phyloP scores from a whole-genome alignment of 2,113 vertebrate genomes.

The Ictidomys tridecemlineatus region DNA sequence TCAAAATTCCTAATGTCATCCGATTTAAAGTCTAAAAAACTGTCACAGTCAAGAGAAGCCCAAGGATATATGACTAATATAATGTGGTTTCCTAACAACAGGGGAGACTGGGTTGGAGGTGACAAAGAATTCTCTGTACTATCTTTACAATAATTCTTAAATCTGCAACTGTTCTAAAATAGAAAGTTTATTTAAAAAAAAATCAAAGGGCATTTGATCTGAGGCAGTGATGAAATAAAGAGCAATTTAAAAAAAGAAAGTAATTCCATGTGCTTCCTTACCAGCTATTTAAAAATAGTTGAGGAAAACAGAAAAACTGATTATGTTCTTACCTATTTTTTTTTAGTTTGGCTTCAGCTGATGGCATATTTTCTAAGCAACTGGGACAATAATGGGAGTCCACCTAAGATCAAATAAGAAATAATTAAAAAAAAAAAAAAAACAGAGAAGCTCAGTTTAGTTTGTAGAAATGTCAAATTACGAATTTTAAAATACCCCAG shows the following conservation, averaged over 20 bases:
- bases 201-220: constrained; percentile 34
- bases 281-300: constrained; percentile 28
- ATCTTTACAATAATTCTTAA: constrained; percentile 53
- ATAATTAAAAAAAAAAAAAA: constrained; percentile 12
- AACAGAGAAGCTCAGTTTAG: constrained; percentile 10
- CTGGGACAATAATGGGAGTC: constrained; percentile 99
- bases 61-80: background rate
- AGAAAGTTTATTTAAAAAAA: constrained; percentile 10
- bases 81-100: background rate
- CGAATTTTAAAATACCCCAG: background rate
- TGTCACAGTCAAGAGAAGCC: background rate
- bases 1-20: background rate
- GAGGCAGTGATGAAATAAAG: background rate
- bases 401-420: constrained; percentile 89
- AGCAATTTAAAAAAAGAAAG: constrained; percentile 3
- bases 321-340: constrained; percentile 94
- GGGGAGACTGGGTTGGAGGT: background rate
- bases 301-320: background rate
- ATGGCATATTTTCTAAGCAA: constrained; percentile 99
- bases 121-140: background rate
- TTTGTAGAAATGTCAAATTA: background rate
- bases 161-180: constrained; percentile 43
- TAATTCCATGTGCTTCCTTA: constrained; percentile 38
- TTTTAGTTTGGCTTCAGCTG: constrained; percentile 99
- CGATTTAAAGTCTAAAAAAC: constrained; percentile 31